Evolutionary conservation across 2,888 invertebrate genomes (phyloP), one percentile per base, ranked within the genome.

Genomic region (Ichneumon xanthorius): DNA sequence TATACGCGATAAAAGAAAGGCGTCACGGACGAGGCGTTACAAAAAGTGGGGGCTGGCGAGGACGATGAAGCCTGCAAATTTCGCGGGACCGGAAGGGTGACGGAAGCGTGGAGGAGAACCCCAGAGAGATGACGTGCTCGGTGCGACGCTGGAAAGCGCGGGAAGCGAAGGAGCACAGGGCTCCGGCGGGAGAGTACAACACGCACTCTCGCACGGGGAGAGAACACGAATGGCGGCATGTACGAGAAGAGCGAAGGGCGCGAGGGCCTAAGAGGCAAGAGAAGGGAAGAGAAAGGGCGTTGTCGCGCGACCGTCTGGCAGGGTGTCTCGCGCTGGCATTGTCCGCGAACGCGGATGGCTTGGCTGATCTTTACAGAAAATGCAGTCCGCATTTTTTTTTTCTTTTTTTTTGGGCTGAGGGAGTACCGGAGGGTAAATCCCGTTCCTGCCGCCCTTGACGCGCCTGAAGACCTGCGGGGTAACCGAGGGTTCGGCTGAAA

Each of bases 281-380:
- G 45, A 72, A 76, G 76, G 70, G 78, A 80, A 79, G 83, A 80
- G 68, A 82, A 83, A 85, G 67, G 84, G 87, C 87, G 89, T 89
- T 88, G 89, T 88, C 87, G 88, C 77, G 58, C 45, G 72, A 84
- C 86, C 83, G 91, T 92, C 91, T 91, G 89, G 89, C 89, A 86
- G 89, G 89, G 89, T 87, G 91, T 91, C 91, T 91, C 88, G 90
- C 88, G 88, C 88, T 89, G 85, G 82, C 71, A 89, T 92, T 91
- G 89, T 91, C 90, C 89, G 86, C 87, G 88, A 87, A 89, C 88
- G 87, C 87, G 89, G 89, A 90, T 90, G 90, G 90, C 88, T 90
- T 88, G 87, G 90, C 89, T 84, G 78, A 76, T 89, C 89, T 91
- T 90, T 88, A 87, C 88, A 89, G 89, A 90, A 86, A 91, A 91